phyloP scores from a whole-genome alignment of 2,113 vertebrate genomes.

The Oryzias celebensis region DNA sequence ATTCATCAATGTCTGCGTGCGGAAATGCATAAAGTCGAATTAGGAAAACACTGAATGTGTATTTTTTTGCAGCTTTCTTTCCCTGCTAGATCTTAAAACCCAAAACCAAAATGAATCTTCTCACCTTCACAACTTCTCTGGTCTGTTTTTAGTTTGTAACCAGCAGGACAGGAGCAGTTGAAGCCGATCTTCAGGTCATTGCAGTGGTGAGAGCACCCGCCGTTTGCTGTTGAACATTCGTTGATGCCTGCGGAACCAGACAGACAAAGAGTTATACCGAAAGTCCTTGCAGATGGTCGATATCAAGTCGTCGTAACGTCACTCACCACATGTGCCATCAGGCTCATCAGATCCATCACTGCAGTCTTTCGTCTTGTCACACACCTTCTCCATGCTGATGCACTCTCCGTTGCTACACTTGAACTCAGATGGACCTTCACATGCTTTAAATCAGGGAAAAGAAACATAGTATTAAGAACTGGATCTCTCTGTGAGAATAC shows the following conservation, averaged over 20 bases:
- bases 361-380: constrained; percentile 79
- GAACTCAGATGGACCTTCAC: constrained; percentile 78
- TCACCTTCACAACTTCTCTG: constrained; percentile 82
- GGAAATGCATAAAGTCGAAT: neutral
- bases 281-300: constrained; percentile 3
- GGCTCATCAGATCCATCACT: constrained; percentile 86
- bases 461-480: neutral
- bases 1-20: constrained; percentile 84
- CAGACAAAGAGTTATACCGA: neutral
- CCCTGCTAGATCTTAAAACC: neutral
- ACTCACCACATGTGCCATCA: constrained; percentile 81
- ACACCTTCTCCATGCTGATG: constrained; percentile 81
- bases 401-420: constrained; percentile 84
- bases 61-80: too few species aligned
- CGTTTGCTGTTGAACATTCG: constrained; percentile 80
- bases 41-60: neutral
- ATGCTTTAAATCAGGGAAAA: constrained; percentile 65
- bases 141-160: constrained; percentile 75
- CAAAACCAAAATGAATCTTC: neutral
- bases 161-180: constrained; percentile 81
- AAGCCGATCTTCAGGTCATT: constrained; percentile 81
- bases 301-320: neutral
- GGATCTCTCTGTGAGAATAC: neutral
- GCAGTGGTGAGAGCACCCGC: constrained; percentile 84
- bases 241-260: constrained; percentile 71